Evolutionary conservation across 2,888 invertebrate genomes (phyloP), one percentile per base, ranked within the genome.

Genomic region (Agrochola lychnidis): DNA sequence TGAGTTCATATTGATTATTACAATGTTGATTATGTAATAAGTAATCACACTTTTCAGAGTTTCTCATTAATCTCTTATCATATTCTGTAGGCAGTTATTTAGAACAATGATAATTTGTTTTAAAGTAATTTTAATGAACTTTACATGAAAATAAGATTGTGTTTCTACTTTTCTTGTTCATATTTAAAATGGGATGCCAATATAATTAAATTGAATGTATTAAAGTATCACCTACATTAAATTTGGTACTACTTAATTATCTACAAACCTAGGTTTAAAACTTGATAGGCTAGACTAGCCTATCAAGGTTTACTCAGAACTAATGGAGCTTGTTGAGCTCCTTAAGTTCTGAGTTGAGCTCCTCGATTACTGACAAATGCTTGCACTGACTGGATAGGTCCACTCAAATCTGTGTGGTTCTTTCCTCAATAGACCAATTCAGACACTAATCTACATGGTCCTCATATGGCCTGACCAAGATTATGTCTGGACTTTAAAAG

Each of bases 21-120:
- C 22, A 19, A 30, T 57, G 25, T 62, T 42, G 40, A 72, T 86
- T 84, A 87, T 75, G 84, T 86, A 86, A 83, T 56, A 72, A 51
- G 30, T 66, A 63, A 48, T 61, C n/a, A 42, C 56, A 62, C 2
- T 61, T 67, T 62, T 30, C 16, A n/a, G 14, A 57, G 62, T 62
- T 66, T 71, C 81, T 75, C 53, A 75, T 61, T 70, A 63, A 48
- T 62, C 4, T 66, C 64, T 74, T 83, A 73, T 70, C 83, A 59
- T 22, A 22, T 42, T 70, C 22, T 36, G 22, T 51, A 42, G 45
- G 56, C 22, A 63, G 48, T 51, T 45, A 62, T n/a, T 57, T 48
- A 16, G 2, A 57, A 74, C 9, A 81, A 22, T 7, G 59, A 62
- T 42, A 10, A 14, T 48, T 70, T 14, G 4, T 62, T 63, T 51